These are phyloP conservation scores for Scolopax mira DNA, from an alignment of 2,113 vertebrate genomes.

Conservation along the genomic window DNA sequence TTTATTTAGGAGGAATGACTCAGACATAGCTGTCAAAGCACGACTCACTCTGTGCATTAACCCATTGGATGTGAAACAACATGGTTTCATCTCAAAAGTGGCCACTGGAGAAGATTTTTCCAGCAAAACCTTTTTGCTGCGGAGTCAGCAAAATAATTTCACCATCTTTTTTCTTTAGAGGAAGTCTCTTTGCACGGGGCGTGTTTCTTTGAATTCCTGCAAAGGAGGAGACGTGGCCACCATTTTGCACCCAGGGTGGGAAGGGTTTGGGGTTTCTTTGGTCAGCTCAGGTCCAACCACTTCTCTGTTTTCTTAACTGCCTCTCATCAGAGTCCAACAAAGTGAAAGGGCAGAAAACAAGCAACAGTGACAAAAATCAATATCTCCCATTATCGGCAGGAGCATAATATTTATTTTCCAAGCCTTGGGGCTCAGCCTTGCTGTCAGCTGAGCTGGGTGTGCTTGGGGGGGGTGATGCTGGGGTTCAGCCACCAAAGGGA, in stretches of 20 bases:
- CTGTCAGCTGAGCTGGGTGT: background rate
- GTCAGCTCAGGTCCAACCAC: background rate
- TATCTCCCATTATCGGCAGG: background rate
- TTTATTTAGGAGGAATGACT: background rate
- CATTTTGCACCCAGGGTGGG: accelerated
- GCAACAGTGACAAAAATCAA: background rate
- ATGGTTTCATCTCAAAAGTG: background rate
- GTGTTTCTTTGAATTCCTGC: accelerated
- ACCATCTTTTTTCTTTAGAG: background rate
- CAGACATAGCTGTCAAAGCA: background rate
- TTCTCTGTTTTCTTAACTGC: background rate
- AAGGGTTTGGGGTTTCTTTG: background rate
- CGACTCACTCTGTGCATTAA: background rate
- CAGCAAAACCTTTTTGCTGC: accelerated
- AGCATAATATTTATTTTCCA: background rate
- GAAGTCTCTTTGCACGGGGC: background rate
- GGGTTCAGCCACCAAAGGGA: background rate
- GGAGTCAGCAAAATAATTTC: background rate
- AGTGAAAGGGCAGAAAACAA: slow-evolving; percentile 30
- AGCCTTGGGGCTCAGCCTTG: background rate
- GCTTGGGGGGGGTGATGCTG: background rate
- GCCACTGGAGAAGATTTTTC: background rate
- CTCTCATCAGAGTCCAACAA: slow-evolving; percentile 15
- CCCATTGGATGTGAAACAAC: background rate
- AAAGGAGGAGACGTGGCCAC: accelerated